Evolutionary conservation across 2,797 vertebrate species (phyloP).

Genomic region (Darevskia nairensis): DNA sequence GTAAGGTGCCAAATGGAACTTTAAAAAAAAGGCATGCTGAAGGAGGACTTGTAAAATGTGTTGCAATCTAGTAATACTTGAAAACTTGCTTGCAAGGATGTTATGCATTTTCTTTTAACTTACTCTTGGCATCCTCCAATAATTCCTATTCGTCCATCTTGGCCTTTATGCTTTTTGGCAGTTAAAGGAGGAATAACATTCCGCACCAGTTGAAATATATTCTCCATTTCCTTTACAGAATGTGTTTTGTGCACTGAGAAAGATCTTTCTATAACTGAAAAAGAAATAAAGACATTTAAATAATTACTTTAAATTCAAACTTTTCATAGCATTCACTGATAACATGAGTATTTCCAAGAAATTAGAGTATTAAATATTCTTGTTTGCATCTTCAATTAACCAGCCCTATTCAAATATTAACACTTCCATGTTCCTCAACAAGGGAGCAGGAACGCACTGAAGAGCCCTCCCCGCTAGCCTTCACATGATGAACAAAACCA

Average conservation of each 20-base stretch:
- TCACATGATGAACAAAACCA: no score
- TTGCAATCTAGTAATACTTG: not conserved
- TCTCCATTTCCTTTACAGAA: constrained; percentile 87
- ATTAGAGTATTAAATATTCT: not conserved
- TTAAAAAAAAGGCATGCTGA: not conserved
- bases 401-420: no score
- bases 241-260: constrained; percentile 81
- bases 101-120: constrained; percentile 67
- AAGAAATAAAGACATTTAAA: constrained; percentile 59
- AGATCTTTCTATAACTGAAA: constrained; percentile 88
- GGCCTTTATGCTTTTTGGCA: constrained; percentile 93
- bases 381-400: not conserved
- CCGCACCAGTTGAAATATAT: constrained; percentile 85
- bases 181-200: constrained; percentile 89
- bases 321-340: not conserved
- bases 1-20: not conserved
- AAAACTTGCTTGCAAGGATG: not conserved
- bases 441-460: no score
- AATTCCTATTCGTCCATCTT: constrained; percentile 93
- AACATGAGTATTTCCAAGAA: constrained; percentile 17
- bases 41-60: not conserved
- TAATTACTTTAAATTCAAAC: constrained; percentile 42
- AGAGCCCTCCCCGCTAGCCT: no score
- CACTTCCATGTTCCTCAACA: no score
- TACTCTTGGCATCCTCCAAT: constrained; percentile 97